Percentiles rank a stretch among this genome's conserved stretches.
Evolutionary conservation across 1,140 invertebrate species (phyloP).

Genomic region (Bombus consobrinus): DNA sequence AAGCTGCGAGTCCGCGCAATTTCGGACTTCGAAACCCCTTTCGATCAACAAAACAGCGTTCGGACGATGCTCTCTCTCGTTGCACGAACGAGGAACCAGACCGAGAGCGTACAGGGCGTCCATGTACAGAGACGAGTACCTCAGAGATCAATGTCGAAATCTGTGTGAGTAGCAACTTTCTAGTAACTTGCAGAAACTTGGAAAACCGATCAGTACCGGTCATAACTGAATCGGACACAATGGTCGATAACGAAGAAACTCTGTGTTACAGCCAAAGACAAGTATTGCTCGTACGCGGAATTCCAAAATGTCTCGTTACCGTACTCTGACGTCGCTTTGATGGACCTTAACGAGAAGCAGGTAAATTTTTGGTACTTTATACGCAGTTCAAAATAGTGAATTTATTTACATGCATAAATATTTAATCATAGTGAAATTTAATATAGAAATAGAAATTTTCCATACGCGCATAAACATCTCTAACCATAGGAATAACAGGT

Average conservation of each 20-base stretch:
- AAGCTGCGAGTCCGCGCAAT: constrained; percentile 75
- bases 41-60: constrained; percentile 60
- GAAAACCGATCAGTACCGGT: background rate
- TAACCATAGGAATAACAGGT: no score
- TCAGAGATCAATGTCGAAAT: constrained; percentile 80
- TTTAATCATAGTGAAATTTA: no score
- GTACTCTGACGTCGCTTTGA: constrained; percentile 75
- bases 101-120: constrained; percentile 77
- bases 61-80: constrained; percentile 72
- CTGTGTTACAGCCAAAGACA: constrained; percentile 67
- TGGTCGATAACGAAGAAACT: background rate
- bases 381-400: no score
- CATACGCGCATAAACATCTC: no score
- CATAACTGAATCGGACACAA: background rate
- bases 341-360: constrained; percentile 67
- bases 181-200: no score
- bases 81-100: constrained; percentile 70
- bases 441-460: no score
- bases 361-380: constrained; percentile 56
- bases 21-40: constrained; percentile 70
- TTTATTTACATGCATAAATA: no score
- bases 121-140: constrained; percentile 79
- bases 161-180: constrained; percentile 71
- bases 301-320: constrained; percentile 76
- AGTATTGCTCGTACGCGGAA: constrained; percentile 81